phyloP scores from a whole-genome alignment of 2,888 invertebrate species.

The Adelphocoris suturalis region DNA sequence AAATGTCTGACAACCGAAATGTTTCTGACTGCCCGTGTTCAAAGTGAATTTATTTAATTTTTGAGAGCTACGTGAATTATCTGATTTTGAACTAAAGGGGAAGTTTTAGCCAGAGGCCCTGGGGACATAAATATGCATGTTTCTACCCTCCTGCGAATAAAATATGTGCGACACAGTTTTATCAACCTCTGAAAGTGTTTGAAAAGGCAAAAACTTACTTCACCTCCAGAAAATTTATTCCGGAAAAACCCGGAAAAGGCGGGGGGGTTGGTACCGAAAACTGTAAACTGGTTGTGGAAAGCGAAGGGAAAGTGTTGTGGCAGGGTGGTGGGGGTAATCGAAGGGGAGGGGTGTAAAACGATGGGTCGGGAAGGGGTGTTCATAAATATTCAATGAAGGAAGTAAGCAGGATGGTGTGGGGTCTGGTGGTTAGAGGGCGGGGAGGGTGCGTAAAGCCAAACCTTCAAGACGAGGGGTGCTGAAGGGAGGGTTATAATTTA shows the following conservation, averaged over 20 bases:
- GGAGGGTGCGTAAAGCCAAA: constrained; percentile 17
- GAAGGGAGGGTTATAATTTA: constrained; percentile 59
- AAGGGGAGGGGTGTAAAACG: background rate
- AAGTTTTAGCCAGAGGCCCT: background rate
- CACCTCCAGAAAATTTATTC: constrained; percentile 42
- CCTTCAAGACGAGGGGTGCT: background rate
- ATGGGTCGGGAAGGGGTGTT: constrained; percentile 18
- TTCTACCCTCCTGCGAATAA: constrained; percentile 47
- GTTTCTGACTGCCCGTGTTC: constrained; percentile 4
- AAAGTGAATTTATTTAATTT: constrained; percentile 55
- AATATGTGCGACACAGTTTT: constrained; percentile 65
- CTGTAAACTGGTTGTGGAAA: constrained; percentile 11
- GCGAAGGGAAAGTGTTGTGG: background rate
- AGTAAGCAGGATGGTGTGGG: background rate
- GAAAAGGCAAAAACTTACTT: constrained; percentile 62
- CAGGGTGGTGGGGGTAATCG: constrained; percentile 4
- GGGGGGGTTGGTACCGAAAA: constrained; percentile 30
- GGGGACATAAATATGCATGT: constrained; percentile 54
- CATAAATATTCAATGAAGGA: constrained; percentile 64
- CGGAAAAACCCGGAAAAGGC: constrained; percentile 30
- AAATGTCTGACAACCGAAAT: constrained; percentile 9
- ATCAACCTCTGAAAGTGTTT: constrained; percentile 58
- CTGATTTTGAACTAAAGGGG: constrained; percentile 54
- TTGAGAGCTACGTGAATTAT: constrained; percentile 31
- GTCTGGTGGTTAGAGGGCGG: background rate